Evolutionary conservation across 2,113 vertebrate genomes (phyloP).

Genomic region (Clinocottus analis): DNA sequence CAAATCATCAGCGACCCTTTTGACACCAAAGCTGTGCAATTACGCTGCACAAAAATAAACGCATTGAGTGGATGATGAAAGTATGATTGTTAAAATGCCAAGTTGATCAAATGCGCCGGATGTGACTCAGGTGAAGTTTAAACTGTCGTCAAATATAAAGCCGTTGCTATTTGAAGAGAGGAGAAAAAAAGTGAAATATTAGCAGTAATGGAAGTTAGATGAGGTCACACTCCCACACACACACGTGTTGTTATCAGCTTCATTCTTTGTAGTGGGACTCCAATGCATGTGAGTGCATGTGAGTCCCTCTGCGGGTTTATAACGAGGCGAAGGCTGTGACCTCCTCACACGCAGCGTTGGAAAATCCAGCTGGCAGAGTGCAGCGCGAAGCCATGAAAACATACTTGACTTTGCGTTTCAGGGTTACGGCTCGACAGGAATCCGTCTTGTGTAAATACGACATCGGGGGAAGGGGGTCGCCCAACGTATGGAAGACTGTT

Average conservation of each 20-base stretch:
- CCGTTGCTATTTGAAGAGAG: not conserved
- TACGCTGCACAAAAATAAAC: not conserved
- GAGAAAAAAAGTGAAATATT: not conserved
- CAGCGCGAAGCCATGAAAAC: not conserved
- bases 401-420: not conserved
- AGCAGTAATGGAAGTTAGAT: not conserved
- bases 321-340: not conserved
- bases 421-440: not conserved
- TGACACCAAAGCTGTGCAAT: not conserved
- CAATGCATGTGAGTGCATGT: not conserved
- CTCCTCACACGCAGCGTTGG: not conserved
- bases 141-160: not conserved
- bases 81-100: not conserved
- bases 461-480: too few species aligned
- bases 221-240: not conserved
- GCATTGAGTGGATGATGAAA: not conserved
- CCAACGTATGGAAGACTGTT: too few species aligned
- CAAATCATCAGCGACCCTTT: not conserved
- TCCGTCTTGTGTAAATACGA: not conserved
- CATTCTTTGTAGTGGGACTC: not conserved
- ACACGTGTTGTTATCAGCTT: too few species aligned
- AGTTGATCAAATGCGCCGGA: not conserved
- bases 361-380: not conserved
- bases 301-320: too few species aligned
- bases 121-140: not conserved